Evolutionary conservation across 2,888 invertebrate species (phyloP), one percentile per base, ranked within the genome.

Genomic region (Pinctada fucata): DNA sequence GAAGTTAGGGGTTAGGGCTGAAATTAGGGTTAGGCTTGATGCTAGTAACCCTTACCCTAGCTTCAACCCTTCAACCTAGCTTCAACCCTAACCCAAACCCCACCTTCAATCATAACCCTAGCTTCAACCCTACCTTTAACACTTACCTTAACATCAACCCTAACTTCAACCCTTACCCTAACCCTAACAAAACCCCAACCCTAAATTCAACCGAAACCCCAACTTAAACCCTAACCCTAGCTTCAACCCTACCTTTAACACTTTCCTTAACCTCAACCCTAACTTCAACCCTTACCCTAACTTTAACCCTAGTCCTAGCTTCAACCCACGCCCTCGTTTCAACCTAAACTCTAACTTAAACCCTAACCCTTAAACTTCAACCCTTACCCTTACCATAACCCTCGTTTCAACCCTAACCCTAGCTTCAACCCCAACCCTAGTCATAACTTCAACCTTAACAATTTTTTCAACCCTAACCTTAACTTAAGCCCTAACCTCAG

Each of bases 331-430:
- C 81, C 81, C 79, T 75, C 82, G 79, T 81, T 78, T 75, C 63
- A 82, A 78, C 80, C 82, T 78, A 71, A 82, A 78, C 82, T 80
- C 81, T 72, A 83, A 82, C 81, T 80, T 79, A 73, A 83, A 82
- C 78, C 81, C 80, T 76, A 82, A 64, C 77, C 77, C 50, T 69
- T 58, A 76, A 69, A 79, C 72, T 79, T 78, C 63, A 79, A 78
- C 79, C 81, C 80, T 75, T 79, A 77, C 79, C 81, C 79, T 72
- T 73, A 82, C 75, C 81, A 79, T 76, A 79, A 82, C 78, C 84
- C 84, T 75, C 78, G 83, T 75, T 82, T 81, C 78, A 78, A 81
- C 79, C 81, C 82, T 78, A 80, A 78, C 79, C 80, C 75, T 74
- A 77, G 81, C 79, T 79, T 82, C 75, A 80, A 82, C 76, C 31